A percentile compares a stretch with the other conserved stretches of the same genome.
These are phyloP conservation scores for Cricetomys ansorgei DNA, from an alignment of 2,113 vertebrate genomes.

Conservation along the genomic window DNA sequence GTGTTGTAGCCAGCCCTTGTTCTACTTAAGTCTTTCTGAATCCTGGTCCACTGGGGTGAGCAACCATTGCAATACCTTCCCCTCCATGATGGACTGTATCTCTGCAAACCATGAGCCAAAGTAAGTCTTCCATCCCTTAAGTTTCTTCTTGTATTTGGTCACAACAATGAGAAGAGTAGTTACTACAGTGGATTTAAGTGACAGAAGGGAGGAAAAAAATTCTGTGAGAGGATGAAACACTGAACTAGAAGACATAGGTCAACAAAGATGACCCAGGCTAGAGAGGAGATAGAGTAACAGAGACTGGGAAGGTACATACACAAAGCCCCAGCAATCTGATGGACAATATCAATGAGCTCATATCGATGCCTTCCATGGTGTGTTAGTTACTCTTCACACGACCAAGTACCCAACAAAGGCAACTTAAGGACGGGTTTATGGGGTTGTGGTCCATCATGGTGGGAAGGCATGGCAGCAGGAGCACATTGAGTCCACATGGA, in stretches of 20 bases:
- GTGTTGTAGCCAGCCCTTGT: neutral
- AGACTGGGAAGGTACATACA: neutral
- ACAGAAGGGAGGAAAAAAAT: neutral
- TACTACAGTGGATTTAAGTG: neutral
- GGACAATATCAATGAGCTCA: neutral
- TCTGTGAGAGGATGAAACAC: neutral
- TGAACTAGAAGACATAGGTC: neutral
- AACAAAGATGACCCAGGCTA: neutral
- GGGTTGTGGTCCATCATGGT: neutral
- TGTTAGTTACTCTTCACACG: neutral
- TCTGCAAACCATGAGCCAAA: neutral
- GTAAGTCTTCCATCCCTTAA: neutral
- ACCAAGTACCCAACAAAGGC: neutral
- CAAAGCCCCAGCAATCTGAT: neutral
- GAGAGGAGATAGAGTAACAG: neutral
- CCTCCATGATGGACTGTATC: neutral
- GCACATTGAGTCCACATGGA: neutral
- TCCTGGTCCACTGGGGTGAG: neutral
- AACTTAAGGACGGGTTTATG: no score
- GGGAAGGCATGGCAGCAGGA: neutral
- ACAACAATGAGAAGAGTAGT: neutral
- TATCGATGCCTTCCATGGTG: neutral
- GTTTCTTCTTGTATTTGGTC: neutral
- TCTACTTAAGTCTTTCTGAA: neutral
- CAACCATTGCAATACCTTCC: neutral